Evolutionary conservation across 2,888 invertebrate species (phyloP), one percentile per base, ranked within the genome.

Genomic region (Adelphocoris suturalis): DNA sequence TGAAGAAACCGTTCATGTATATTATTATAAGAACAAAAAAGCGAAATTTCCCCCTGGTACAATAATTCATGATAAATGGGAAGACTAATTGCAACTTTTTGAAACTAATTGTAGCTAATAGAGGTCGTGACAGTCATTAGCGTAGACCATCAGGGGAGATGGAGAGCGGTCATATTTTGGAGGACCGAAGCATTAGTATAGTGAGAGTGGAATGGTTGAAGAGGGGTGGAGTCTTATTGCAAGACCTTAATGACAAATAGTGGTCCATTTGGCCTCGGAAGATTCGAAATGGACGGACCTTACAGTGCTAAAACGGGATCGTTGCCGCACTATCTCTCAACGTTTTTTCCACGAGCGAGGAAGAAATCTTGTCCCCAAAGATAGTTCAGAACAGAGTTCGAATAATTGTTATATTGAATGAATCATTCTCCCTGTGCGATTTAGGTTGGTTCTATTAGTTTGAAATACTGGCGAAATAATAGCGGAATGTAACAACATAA

Each of bases 101-200:
- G 68, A 68, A 68, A 68, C 68, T 68, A 68, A 68, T 68, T 68
- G 68, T 68, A 5, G 23, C 23, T 68, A 68, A 68, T 23, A 23
- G 68, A 9, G 68, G 68, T 23, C 68, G 68, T 23, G 68, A 68
- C 68, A 68, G 68, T 68, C 68, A 68, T 68, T 68, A 68, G 23
- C 23, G 68, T 68, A 23, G 27, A 23, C 27, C 68, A 68, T 68
- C 68, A 68, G 19, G 7, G 68, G 23, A 68, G 68, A 68, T 23
- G 68, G 23, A 68, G 68, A 68, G 23, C 68, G 68, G 68, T 68
- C 68, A 68, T 68, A 68, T 68, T 68, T 68, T 27, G 68, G 68
- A 68, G 68, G 68, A 68, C 68, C 68, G 4, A 23, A 7, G 68
- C 23, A 68, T 68, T 68, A 68, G 68, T 68, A 13, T 23, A 68